Base-by-base conservation (phyloP, 2,888 invertebrate genomes). In the Meta bourneti region DNA sequence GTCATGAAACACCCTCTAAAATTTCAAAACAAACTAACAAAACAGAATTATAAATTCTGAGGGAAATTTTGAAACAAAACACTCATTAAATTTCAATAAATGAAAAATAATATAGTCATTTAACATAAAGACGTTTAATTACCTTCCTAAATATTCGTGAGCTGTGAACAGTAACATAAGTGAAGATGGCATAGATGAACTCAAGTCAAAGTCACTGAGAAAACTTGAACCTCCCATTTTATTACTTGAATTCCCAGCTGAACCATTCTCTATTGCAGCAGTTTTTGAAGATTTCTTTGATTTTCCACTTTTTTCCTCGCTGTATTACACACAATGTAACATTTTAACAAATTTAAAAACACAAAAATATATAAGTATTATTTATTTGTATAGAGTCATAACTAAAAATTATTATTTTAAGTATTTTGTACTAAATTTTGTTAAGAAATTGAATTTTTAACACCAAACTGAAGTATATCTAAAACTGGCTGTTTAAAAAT, bases 61-160 rank as follows among this genome's bases (percentile, higher is more conserved):
- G 34, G 34, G 34, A 34, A 34, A 34, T 34, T 34, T 34, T 34
- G 34, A 34, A 34, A 34, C 4, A 34, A n/a, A 34, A 34, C 34
- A 34, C 19, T 19, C 20, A 74, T 20, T 20, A 34, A 20, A 34
- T 74, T 74, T 19, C 8, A 20, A 5, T 20, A 20, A 7, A 19
- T 16, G n/a, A 72, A 72, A 19, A 19, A 72, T 20, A 72, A 72
- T 20, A 20, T 7, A 11, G 48, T 8, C 19, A 16, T 20, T 19
- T 72, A n/a, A 34, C 7, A 19, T 9, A 19, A 16, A 20, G n/a
- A 49, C 4, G 51, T 51, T 48, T 51, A 81, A 20, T 94, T 95
- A 96, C 94, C 95, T 96, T 91, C 98, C 98, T 75, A 98, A 95
- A 94, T 97, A 97, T 94, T 98, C 98, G 95, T 98, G 98, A 1